Percentiles rank a stretch among this genome's conserved stretches.
phyloP scores from a whole-genome alignment of 2,888 invertebrate species.

The Hypomecis atomaria region DNA sequence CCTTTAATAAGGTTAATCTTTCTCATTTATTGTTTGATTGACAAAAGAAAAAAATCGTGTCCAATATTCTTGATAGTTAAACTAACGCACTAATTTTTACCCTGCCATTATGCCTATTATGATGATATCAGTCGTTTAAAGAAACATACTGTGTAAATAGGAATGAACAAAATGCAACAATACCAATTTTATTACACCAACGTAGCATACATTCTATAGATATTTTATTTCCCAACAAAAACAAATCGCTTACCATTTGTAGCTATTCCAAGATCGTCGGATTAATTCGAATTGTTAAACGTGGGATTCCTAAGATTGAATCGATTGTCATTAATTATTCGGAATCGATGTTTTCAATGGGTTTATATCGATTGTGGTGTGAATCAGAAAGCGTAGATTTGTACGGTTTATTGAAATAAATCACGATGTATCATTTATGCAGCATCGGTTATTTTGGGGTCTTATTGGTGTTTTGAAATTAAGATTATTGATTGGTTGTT shows the following conservation, averaged over 20 bases:
- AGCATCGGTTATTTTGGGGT: not conserved
- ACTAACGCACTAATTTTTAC: too few species aligned
- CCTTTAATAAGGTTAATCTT: too few species aligned
- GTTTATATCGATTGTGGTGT: conserved; percentile 13
- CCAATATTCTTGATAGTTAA: too few species aligned
- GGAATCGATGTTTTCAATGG: conserved; percentile 26
- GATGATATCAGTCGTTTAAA: too few species aligned
- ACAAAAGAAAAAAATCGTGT: too few species aligned
- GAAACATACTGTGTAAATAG: too few species aligned
- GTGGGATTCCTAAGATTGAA: conserved; percentile 24
- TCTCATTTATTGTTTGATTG: too few species aligned
- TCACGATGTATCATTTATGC: conserved; percentile 1
- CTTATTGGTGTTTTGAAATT: not conserved
- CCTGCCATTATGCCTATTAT: too few species aligned
- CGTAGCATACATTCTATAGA: not conserved
- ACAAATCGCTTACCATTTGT: conserved; percentile 15
- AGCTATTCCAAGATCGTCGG: conserved; percentile 15
- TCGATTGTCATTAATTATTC: conserved; percentile 33
- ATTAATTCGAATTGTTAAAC: conserved; percentile 14
- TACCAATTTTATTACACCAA: not conserved
- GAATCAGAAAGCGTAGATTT: conserved; percentile 13
- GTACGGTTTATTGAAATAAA: conserved; percentile 1
- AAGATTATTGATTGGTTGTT: not conserved
- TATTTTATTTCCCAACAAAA: not conserved
- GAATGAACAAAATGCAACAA: not conserved